A percentile compares a stretch with the other conserved stretches of the same genome.
Evolutionary conservation across 2,888 invertebrate species (phyloP).

Genomic region (Griposia aprilina): DNA sequence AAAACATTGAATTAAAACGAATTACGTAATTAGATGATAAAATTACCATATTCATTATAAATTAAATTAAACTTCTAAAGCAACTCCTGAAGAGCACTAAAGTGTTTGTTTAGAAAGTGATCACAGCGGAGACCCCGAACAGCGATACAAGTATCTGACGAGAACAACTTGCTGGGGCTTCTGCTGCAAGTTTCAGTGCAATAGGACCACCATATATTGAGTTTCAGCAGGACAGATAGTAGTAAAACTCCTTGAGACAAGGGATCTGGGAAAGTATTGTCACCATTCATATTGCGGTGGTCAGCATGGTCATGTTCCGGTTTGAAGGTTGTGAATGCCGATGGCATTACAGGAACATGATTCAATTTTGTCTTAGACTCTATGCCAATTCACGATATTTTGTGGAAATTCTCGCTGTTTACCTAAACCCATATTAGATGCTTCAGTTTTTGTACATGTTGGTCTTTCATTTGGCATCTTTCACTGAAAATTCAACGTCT

Average conservation of each 20-base stretch:
- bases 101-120: conserved; percentile 46
- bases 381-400: neutral
- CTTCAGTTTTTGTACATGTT: neutral
- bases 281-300: too few species aligned
- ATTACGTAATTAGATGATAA: neutral
- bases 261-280: neutral
- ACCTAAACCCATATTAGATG: neutral
- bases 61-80: neutral
- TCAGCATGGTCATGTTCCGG: too few species aligned
- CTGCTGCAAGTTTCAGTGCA: conserved; percentile 49
- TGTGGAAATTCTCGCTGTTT: neutral
- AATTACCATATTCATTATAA: conserved; percentile 6
- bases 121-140: conserved; percentile 28
- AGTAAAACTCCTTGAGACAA: neutral
- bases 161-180: conserved; percentile 26
- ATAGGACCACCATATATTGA: conserved; percentile 14
- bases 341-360: neutral
- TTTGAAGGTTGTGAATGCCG: neutral
- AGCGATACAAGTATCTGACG: conserved; percentile 25
- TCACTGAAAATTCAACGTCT: neutral
- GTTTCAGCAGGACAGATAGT: neutral
- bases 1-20: neutral
- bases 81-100: conserved; percentile 3
- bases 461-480: neutral
- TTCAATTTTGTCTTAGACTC: neutral